Conservation (phyloP, 2,888 invertebrate species). For the Coelinius sp. region DNA sequence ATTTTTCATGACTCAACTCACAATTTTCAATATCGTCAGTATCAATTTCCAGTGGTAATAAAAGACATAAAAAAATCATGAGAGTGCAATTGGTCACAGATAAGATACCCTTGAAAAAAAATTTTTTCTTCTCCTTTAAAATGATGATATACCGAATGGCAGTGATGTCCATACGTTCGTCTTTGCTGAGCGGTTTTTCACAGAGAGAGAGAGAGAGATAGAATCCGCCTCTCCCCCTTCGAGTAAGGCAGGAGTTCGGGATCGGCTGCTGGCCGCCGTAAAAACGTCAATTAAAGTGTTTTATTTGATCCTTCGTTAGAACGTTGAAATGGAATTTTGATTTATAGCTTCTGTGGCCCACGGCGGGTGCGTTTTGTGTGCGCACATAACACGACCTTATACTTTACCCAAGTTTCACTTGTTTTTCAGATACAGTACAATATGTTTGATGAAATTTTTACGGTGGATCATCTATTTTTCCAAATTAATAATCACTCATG, state of each 20-base stretch:
- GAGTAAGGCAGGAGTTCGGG: slow-evolving; percentile 53
- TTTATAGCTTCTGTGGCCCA: slow-evolving; percentile 62
- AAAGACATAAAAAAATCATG: slow-evolving; percentile 64
- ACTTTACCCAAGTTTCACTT: slow-evolving; percentile 3
- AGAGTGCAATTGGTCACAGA: background rate
- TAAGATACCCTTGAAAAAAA: background rate
- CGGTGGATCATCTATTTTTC: too few species aligned
- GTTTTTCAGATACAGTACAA: too few species aligned
- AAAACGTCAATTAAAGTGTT: slow-evolving; percentile 72
- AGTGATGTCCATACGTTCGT: background rate
- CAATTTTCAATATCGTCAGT: too few species aligned
- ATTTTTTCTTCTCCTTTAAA: background rate
- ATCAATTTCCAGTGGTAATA: too few species aligned
- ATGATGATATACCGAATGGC: background rate
- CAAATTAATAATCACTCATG: too few species aligned
- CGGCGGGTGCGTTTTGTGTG: slow-evolving; percentile 45
- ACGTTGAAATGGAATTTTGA: slow-evolving; percentile 72
- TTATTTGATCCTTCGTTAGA: slow-evolving; percentile 72
- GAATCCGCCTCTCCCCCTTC: slow-evolving; percentile 47
- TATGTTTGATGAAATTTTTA: slow-evolving; percentile 24
- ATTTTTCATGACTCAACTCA: too few species aligned
- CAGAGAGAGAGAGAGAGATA: too few species aligned
- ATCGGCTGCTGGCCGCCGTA: slow-evolving; percentile 70
- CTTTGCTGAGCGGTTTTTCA: slow-evolving; percentile 3
- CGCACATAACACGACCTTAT: slow-evolving; percentile 35